Base-by-base conservation (phyloP, 2,113 vertebrate species). In the Arvicanthis niloticus region DNA sequence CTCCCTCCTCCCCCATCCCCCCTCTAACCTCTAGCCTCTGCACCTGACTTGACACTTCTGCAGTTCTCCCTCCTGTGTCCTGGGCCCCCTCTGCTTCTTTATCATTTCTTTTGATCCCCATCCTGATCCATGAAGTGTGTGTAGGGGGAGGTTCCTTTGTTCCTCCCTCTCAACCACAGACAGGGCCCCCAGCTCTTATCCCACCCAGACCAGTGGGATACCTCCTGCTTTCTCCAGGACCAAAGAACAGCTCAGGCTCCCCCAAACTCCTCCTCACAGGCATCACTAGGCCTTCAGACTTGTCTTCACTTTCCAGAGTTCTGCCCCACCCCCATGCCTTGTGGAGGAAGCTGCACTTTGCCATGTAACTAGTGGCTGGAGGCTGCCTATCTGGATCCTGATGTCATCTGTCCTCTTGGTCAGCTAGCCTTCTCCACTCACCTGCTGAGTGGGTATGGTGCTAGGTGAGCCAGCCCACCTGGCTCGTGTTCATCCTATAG, bases 11-110 rank as follows among this genome's bases (percentile, higher is more conserved):
- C 21, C 85, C 19, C 5, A 45, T 5, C 7, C 15, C 56, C 2
- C 13, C 5, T 11, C 8, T 24, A 16, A 29, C 15, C 80, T 81
- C 40, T 68, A 4, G n/a, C n/a, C n/a, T n/a, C n/a, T n/a, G 81
- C 7, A 0, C 60, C 11, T 1, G 13, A 40, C 37, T 42, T 48
- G 56, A 48, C 0, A 0, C 34, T 2, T 19, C 73, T 22, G 0
- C 3, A 16, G 65, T 19, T 45, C 70, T 51, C 58, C 29, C 26
- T 45, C 29, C 40, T 48, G 67, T 10, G 19, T 9, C 24, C 85
- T 12, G 21, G 3, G 3, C 29, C 22, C 6, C 16, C 56, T 4
- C 3, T 40, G 37, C 29, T 37, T 37, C n/a, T 45, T 65, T 17
- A 1, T 26, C 22, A 34, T 37, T 8, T 76, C n/a, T 34, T 22